Evolutionary conservation across 2,888 invertebrate species (phyloP), one percentile per base, ranked within the genome.

Genomic region (Tenthredo notha): DNA sequence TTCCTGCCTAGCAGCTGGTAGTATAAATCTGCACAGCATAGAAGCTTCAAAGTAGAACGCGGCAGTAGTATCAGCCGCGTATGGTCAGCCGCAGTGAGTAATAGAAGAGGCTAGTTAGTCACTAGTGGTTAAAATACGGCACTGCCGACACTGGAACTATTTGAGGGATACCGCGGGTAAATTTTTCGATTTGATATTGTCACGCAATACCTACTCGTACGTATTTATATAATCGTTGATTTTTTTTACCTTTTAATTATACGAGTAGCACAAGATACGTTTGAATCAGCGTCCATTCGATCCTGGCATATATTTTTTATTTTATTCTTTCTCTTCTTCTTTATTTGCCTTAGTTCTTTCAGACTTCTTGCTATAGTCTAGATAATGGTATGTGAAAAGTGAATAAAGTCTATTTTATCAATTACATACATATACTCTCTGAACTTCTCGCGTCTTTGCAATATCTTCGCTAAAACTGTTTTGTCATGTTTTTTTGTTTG

Each of bases 41-140:
- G 10, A 72, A 72, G 72, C 72, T 40, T 72, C 21, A 10, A 72
- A 40, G 43, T 72, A 72, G 72, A 43, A 33, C 67, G 18, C 29
- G 67, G 33, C 67, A 67, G 67, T 67, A 67, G 67, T 67, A 72
- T 21, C 72, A 43, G 10, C 72, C 72, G 72, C 72, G 72, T 72
- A 1, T 9, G 72, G 72, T 72, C 72, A 72, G 72, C 37, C 72
- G 40, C 72, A 21, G 72, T 72, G 72, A 72, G 72, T 72, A 21
- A 72, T 43, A 40, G 40, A 43, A 43, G 4, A 21, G 72, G 72
- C 40, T 72, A 37, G 70, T 70, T 70, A 40, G 33, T 37, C 70
- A n/a, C 70, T 15, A 25, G 70, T 29, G 61, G 61, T 61, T 70
- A 70, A 70, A 18, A 12, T 70, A 70, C 33, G 70, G 18, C 70